Evolutionary conservation across 2,888 invertebrate genomes (phyloP).

Genomic region (Eledone cirrhosa): DNA sequence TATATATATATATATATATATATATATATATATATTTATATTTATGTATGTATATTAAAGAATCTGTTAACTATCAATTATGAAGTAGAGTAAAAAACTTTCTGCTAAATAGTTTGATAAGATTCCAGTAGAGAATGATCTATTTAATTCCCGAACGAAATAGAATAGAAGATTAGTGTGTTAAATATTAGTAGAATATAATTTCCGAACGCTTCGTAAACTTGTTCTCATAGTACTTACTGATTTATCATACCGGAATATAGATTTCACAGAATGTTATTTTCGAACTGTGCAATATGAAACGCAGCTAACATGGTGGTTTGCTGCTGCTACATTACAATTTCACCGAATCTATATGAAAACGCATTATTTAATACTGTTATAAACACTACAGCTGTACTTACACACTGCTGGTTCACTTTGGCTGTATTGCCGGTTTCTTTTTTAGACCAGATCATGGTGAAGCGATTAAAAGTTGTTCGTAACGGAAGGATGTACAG

Average conservation of each 20-base stretch:
- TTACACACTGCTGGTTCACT: background rate
- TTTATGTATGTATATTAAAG: no score
- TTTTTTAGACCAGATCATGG: slow-evolving; percentile 7
- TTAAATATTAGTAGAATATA: no score
- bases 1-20: no score
- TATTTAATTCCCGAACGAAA: no score
- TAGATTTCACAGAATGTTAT: background rate
- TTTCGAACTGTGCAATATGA: slow-evolving; percentile 22
- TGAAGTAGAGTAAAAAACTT: no score
- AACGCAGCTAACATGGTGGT: slow-evolving; percentile 26
- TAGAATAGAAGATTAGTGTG: no score
- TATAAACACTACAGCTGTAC: background rate
- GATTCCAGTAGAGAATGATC: no score
- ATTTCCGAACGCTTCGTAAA: no score
- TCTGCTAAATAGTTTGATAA: no score
- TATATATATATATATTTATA: no score
- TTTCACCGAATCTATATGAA: slow-evolving; percentile 7
- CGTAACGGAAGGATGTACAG: slow-evolving; percentile 13
- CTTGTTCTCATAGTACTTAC: no score
- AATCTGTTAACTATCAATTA: no score
- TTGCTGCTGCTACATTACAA: slow-evolving; percentile 17
- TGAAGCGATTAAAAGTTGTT: background rate
- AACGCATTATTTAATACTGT: slow-evolving; percentile 3
- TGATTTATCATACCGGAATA: background rate
- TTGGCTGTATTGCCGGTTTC: slow-evolving; percentile 1